Percentiles rank a stretch among this genome's conserved stretches.
These are phyloP conservation scores for Clusia tigrina DNA, from an alignment of 2,888 invertebrate genomes.

Conservation along the genomic window DNA sequence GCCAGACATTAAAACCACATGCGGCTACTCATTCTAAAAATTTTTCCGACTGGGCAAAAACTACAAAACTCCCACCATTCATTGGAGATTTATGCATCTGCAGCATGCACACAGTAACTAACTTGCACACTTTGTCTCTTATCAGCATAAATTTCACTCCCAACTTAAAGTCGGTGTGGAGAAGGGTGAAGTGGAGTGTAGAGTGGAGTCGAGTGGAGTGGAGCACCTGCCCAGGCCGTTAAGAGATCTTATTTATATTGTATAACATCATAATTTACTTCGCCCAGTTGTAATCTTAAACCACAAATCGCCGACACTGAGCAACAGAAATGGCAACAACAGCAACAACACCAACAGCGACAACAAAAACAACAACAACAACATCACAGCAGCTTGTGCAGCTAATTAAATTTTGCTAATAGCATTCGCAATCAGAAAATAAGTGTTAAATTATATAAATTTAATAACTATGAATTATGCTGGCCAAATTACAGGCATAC, in stretches of 20 bases:
- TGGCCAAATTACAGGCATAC: slow-evolving; percentile 27
- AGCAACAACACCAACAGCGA: neutral
- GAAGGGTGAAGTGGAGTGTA: no score
- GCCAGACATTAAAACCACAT: no score
- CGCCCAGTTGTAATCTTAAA: slow-evolving; percentile 23
- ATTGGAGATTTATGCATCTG: no score
- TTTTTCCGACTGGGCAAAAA: no score
- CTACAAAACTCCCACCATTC: no score
- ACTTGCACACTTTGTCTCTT: no score
- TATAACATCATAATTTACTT: slow-evolving; percentile 32
- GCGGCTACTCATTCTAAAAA: no score
- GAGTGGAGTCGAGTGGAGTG: no score
- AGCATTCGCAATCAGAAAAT: slow-evolving; percentile 20
- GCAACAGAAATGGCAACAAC: neutral
- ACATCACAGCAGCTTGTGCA: no score
- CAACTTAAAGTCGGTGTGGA: no score
- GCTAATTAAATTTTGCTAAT: slow-evolving; percentile 38
- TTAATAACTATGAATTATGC: slow-evolving; percentile 35
- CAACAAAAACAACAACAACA: slow-evolving; percentile 20
- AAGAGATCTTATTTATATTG: slow-evolving; percentile 21
- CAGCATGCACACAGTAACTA: no score
- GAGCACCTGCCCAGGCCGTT: slow-evolving; percentile 11
- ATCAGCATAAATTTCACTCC: no score
- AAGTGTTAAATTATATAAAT: slow-evolving; percentile 30
- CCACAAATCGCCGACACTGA: slow-evolving; percentile 23